A percentile compares a stretch with the other conserved stretches of the same genome.
These are phyloP conservation scores for Sebastes hubbsi DNA, from an alignment of 2,797 vertebrate species.

Conservation along the genomic window DNA sequence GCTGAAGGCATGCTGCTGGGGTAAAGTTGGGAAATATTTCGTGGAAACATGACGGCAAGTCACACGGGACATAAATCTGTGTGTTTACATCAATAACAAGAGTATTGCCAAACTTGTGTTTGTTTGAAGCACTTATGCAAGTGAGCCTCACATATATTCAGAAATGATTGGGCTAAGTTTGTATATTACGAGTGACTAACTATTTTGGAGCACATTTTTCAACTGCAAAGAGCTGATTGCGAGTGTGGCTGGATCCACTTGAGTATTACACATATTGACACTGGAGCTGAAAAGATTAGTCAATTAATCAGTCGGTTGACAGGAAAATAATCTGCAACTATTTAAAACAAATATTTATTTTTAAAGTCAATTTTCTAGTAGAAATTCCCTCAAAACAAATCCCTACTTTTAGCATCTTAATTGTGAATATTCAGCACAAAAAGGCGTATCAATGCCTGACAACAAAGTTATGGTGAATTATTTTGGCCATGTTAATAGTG, in stretches of 20 bases:
- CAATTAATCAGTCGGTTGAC: no score
- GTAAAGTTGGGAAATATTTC: constrained; percentile 38
- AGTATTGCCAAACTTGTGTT: not conserved
- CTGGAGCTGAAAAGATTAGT: not conserved
- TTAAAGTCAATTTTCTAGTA: not conserved
- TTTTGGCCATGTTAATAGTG: no score
- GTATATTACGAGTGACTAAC: not conserved
- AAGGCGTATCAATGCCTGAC: no score
- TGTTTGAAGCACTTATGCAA: not conserved
- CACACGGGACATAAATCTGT: constrained; percentile 21
- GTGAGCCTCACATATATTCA: not conserved
- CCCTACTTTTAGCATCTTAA: not conserved
- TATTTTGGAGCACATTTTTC: not conserved
- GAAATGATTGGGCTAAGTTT: not conserved
- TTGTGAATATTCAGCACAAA: not conserved
- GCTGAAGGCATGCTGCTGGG: constrained; percentile 18
- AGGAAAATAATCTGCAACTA: not conserved
- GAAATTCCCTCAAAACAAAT: not conserved
- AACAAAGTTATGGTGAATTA: no score
- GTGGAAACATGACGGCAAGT: constrained; percentile 8
- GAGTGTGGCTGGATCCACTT: not conserved
- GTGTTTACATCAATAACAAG: constrained; percentile 19
- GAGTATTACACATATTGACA: not conserved
- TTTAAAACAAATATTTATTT: not conserved
- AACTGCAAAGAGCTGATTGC: not conserved